Base-by-base conservation (phyloP, 2,888 invertebrate species). In the Tineola bisselliella region DNA sequence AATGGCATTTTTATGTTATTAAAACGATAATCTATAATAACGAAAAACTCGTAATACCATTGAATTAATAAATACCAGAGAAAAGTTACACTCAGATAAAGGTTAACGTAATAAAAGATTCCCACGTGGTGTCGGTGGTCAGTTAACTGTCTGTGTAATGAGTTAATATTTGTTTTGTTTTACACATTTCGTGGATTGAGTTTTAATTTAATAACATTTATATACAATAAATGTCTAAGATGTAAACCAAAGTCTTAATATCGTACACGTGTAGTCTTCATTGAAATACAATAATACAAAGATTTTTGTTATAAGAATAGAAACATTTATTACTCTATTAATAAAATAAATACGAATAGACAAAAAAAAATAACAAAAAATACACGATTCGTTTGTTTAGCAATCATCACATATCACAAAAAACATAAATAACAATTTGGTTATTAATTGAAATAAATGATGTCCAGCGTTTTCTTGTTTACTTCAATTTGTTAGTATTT, bases 361-460 rank as follows among this genome's bases (percentile, higher is more conserved):
- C n/a, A n/a, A n/a, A n/a, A n/a, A n/a, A n/a, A n/a, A n/a, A n/a
- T n/a, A n/a, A n/a, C 25, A 4, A 25, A 25, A 25, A 25, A 25
- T 25, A 25, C 25, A 6, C 25, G 6, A 6, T 25, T 25, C 25
- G 6, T 25, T 12, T 43, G 43, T 43, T 43, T 43, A 43, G n/a
- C 8, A 43, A n/a, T 43, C 43, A 8, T n/a, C 13, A 13, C 43
- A 43, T 17, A 17, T 48, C 48, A 10, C 48, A 17, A 15, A 48
- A 17, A 17, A 48, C 15, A 48, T 48, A 48, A 48, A 48, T 17
- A 17, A 17, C 48, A 48, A 48, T 48, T 48, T 48, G 48, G n/a
- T 17, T 17, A 48, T 17, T 48, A 48, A 48, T 48, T 48, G 48
- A 48, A 48, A 48, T n/a, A 48, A 48, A 48, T 48, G 38, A 38